Conservation (phyloP, 2,888 invertebrate species). For the Dinocampus coccinellae region DNA sequence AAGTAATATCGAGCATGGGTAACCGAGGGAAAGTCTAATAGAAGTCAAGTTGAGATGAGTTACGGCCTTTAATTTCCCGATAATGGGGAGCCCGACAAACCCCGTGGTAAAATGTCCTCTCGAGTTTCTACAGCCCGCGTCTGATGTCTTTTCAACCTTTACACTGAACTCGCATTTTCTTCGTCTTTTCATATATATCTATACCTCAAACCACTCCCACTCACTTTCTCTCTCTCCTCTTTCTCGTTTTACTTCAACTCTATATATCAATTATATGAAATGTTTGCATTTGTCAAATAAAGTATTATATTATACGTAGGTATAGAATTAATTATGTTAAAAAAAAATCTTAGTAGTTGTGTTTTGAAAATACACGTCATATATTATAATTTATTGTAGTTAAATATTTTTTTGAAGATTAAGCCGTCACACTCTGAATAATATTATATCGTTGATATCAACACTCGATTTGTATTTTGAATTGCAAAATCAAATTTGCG, state of each 20-base stretch:
- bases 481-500: slow-evolving; percentile 8
- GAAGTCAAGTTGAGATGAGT: slow-evolving; percentile 64
- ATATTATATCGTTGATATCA: slow-evolving; percentile 8
- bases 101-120: slow-evolving; percentile 39
- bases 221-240: neutral
- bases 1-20: slow-evolving; percentile 62
- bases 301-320: neutral
- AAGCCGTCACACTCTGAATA: neutral
- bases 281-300: neutral
- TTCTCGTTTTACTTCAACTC: slow-evolving; percentile 22
- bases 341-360: neutral
- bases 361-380: neutral
- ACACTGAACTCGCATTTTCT: neutral
- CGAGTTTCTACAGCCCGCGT: slow-evolving; percentile 30
- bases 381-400: neutral
- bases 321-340: neutral
- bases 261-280: slow-evolving; percentile 34
- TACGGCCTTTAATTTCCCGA: slow-evolving; percentile 66
- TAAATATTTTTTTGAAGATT: slow-evolving; percentile 13
- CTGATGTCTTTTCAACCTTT: slow-evolving; percentile 30
- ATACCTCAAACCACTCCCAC: neutral
- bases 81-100: slow-evolving; percentile 58
- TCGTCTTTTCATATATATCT: neutral
- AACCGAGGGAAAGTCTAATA: slow-evolving; percentile 63
- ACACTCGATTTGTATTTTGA: slow-evolving; percentile 11